A percentile compares a stretch with the other conserved stretches of the same genome.
These are phyloP conservation scores for Drosophila aff. DNA, from an alignment of 1,140 invertebrate genomes.

Conservation along the genomic window DNA sequence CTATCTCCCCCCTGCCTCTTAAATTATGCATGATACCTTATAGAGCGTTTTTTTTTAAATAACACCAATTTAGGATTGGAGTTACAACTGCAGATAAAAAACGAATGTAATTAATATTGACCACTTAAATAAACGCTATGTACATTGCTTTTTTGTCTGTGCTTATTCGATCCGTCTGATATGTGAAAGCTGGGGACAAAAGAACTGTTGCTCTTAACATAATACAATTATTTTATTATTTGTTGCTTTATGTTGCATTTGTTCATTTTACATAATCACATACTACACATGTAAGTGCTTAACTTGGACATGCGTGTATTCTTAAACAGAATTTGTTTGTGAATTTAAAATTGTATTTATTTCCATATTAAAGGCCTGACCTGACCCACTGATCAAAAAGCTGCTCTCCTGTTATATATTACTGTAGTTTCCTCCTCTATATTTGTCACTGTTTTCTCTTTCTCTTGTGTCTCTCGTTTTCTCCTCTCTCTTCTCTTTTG, in stretches of 20 bases:
- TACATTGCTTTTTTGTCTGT: background rate
- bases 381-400: conserved; percentile 27
- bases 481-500: conserved; percentile 57
- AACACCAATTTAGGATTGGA: background rate
- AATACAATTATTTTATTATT: background rate
- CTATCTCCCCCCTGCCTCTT: background rate
- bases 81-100: background rate
- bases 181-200: background rate
- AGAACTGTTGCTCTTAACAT: background rate
- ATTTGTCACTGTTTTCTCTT: conserved; percentile 68
- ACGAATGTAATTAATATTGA: background rate
- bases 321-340: background rate
- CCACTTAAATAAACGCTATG: background rate
- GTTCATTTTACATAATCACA: conserved; percentile 1
- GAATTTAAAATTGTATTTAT: conserved; percentile 9
- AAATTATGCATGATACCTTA: background rate
- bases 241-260: background rate
- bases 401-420: conserved; percentile 31
- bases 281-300: conserved; percentile 1
- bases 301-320: conserved; percentile 3
- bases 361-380: conserved; percentile 1
- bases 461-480: conserved; percentile 53
- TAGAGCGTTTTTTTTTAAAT: background rate
- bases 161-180: background rate
- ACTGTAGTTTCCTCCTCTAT: conserved; percentile 62